Conservation (phyloP, 2,113 vertebrate species). For the Psittacula cyanocephala region DNA sequence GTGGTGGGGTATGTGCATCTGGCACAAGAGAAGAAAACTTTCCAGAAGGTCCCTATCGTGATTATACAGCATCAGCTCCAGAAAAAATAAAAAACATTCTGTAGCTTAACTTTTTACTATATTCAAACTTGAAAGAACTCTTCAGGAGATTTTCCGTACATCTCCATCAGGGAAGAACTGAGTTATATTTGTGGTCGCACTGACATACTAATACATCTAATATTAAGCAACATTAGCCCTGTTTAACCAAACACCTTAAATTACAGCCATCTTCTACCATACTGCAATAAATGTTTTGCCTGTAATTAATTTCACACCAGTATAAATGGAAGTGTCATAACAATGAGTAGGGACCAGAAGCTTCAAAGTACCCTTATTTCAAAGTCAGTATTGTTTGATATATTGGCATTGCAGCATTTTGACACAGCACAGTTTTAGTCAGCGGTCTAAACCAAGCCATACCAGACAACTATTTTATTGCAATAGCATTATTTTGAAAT, state of each 20-base stretch:
- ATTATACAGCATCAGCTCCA: neutral
- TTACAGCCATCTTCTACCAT: neutral
- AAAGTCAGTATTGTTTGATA: neutral
- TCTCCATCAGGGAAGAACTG: neutral
- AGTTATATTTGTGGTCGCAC: neutral
- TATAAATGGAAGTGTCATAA: neutral
- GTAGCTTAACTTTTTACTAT: neutral
- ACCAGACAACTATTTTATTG: slow-evolving; percentile 17
- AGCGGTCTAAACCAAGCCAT: neutral
- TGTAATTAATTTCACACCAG: neutral
- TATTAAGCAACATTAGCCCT: neutral
- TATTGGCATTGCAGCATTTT: neutral
- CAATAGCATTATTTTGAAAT: neutral
- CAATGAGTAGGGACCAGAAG: neutral
- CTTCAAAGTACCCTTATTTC: neutral
- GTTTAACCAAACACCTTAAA: neutral
- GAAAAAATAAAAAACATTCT: too few species aligned
- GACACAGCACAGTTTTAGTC: neutral
- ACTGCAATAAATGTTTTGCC: neutral
- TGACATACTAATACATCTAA: neutral
- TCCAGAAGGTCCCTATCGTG: neutral
- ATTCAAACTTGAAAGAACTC: neutral
- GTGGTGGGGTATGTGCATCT: neutral
- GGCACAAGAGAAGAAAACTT: neutral
- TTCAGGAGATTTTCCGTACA: neutral